Evolutionary conservation across 2,888 invertebrate species (phyloP), one percentile per base, ranked within the genome.

Genomic region (Xylocampa areola): DNA sequence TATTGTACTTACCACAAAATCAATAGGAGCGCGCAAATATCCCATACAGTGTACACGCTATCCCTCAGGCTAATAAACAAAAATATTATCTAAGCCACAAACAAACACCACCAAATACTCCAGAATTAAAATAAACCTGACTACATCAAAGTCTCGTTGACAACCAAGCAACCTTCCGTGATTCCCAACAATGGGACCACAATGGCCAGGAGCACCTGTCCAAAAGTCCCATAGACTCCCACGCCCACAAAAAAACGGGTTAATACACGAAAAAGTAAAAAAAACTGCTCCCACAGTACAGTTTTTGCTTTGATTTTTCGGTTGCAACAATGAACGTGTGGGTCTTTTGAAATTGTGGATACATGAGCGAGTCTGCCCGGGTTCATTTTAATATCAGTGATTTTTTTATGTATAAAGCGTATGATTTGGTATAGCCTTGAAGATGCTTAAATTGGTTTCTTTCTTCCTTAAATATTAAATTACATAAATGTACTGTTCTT

Each of bases 201-300:
- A 84, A 84, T 81, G 55, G 41, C 52, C 60, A 48, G 48, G 49
- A 76, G 58, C 92, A 92, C 92, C 92, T 92, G 92, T 82, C 84
- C 35, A 37, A 81, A 78, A 83, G 78, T 87, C 89, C 81, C 88
- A 88, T 79, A 70, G 70, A 60, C 62, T 17, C 86, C 84, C 87
- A 89, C 90, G 89, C 91, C 90, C 75, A 85, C 88, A 91, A 92
- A 92, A 68, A 90, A 92, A 89, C 85, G 91, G 88, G 89, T 90
- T 92, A 87, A 57, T 76, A 51, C 51, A 54, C 35, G 58, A 67
- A 62, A 54, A 69, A 76, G 55, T 63, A 59, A 52, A 80, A 84
- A 82, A 82, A 81, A 74, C 44, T 25, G 49, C 69, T 78, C 80
- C 67, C 77, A 74, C 67, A 69, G 64, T 61, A 74, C 67, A 69